A percentile compares a stretch with the other conserved stretches of the same genome.
Conservation (phyloP, 2,113 vertebrate genomes). For the Vimba vimba region DNA sequence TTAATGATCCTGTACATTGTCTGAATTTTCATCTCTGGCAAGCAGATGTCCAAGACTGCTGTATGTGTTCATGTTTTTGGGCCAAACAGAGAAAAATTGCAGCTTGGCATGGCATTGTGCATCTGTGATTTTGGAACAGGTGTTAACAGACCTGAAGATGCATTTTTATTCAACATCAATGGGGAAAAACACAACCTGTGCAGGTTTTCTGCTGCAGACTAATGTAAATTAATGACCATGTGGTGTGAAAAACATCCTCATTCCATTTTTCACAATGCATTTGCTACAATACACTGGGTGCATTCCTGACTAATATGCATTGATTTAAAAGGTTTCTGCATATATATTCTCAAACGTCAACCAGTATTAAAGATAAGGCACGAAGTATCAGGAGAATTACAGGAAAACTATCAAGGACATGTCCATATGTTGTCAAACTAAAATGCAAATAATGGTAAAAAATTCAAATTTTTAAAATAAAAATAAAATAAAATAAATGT, state of each 20-base stretch:
- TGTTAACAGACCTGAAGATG: constrained; percentile 58
- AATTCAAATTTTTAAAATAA: too few relatives aligned
- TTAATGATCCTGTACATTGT: constrained; percentile 42
- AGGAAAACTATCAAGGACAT: too few relatives aligned
- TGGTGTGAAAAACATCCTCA: constrained; percentile 21
- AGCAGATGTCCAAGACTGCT: constrained; percentile 54
- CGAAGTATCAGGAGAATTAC: neutral
- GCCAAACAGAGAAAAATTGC: constrained; percentile 65
- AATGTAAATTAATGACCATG: constrained; percentile 55
- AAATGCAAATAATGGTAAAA: too few relatives aligned
- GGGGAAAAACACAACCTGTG: constrained; percentile 37
- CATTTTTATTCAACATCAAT: constrained; percentile 54
- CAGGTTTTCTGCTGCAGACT: constrained; percentile 40
- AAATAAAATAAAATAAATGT: too few relatives aligned
- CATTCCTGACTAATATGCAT: neutral
- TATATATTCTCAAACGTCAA: constrained; percentile 8
- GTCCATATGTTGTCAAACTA: too few relatives aligned
- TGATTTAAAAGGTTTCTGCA: constrained; percentile 12
- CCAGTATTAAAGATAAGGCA: neutral
- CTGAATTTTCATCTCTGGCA: constrained; percentile 41
- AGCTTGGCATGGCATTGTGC: constrained; percentile 53
- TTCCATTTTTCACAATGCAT: constrained; percentile 34
- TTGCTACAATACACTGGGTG: constrained; percentile 4
- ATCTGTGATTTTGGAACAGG: constrained; percentile 64
- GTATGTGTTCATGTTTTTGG: constrained; percentile 46